phyloP scores from a whole-genome alignment of 2,113 vertebrate genomes.

The Antigone vipio region DNA sequence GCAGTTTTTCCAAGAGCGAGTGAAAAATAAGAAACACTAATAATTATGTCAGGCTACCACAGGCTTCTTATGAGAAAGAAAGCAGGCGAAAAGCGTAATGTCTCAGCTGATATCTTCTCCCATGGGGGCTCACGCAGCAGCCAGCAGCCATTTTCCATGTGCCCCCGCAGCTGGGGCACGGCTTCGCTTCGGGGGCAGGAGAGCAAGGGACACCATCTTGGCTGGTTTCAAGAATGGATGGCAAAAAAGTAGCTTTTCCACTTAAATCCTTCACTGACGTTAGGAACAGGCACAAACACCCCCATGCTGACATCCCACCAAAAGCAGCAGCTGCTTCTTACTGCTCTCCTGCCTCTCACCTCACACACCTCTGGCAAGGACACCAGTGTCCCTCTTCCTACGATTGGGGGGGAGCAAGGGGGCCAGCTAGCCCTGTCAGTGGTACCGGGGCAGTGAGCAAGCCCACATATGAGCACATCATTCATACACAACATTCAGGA shows the following conservation, averaged over 20 bases:
- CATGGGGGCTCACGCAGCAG: not conserved
- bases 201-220: not conserved
- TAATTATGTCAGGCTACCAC: not conserved
- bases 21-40: not conserved
- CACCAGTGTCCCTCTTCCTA: not conserved
- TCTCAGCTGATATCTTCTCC: not conserved
- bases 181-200: not conserved
- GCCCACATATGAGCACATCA: not conserved
- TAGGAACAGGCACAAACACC: not conserved
- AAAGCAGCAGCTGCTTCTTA: not conserved
- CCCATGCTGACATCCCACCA: not conserved
- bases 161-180: not conserved
- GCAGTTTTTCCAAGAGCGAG: not conserved
- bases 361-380: not conserved
- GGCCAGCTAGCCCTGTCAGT: not conserved
- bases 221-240: not conserved
- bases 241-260: not conserved
- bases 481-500: not conserved
- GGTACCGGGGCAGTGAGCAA: not conserved
- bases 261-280: not conserved
- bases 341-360: not conserved
- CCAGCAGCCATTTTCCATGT: not conserved
- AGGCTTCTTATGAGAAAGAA: not conserved
- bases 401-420: not conserved
- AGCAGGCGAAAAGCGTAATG: not conserved